A percentile compares a stretch with the other conserved stretches of the same genome.
Evolutionary conservation across 2,888 invertebrate genomes (phyloP).

Genomic region (Diadromus collaris): DNA sequence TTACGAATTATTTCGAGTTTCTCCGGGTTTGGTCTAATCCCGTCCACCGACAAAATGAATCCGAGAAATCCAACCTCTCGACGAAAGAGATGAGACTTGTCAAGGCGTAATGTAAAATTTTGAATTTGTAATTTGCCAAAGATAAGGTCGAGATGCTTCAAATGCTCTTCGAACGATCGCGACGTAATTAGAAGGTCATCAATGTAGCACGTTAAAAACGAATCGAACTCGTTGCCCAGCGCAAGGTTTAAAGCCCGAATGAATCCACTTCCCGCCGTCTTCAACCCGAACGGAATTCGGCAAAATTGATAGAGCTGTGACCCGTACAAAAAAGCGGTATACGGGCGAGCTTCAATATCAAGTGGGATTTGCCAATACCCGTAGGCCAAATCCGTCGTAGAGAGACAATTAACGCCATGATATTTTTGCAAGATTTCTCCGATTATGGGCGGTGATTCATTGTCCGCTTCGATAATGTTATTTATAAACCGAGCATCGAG

Average conservation of each 20-base stretch:
- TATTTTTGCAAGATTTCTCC: constrained; percentile 61
- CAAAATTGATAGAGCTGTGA: constrained; percentile 61
- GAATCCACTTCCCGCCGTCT: constrained; percentile 43
- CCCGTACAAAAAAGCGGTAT: constrained; percentile 56
- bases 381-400: constrained; percentile 60
- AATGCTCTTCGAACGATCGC: not conserved
- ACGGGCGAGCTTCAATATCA: constrained; percentile 45
- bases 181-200: constrained; percentile 49
- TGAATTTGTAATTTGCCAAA: not conserved
- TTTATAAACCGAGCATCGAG: constrained; percentile 72
- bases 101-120: constrained; percentile 52
- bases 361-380: constrained; percentile 62
- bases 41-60: constrained; percentile 50
- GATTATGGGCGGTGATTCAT: constrained; percentile 65
- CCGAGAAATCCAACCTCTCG: constrained; percentile 62
- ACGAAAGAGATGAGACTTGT: constrained; percentile 66
- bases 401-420: constrained; percentile 56
- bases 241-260: constrained; percentile 62
- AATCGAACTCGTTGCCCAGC: constrained; percentile 65
- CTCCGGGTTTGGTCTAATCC: constrained; percentile 55
- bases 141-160: not conserved
- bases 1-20: constrained; percentile 63
- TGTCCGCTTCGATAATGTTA: constrained; percentile 68
- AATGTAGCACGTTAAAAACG: constrained; percentile 43
- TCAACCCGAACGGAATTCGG: constrained; percentile 68